phyloP scores from a whole-genome alignment of 92 coral and sea anemone genomes.

The Zoanthus gigantus region DNA sequence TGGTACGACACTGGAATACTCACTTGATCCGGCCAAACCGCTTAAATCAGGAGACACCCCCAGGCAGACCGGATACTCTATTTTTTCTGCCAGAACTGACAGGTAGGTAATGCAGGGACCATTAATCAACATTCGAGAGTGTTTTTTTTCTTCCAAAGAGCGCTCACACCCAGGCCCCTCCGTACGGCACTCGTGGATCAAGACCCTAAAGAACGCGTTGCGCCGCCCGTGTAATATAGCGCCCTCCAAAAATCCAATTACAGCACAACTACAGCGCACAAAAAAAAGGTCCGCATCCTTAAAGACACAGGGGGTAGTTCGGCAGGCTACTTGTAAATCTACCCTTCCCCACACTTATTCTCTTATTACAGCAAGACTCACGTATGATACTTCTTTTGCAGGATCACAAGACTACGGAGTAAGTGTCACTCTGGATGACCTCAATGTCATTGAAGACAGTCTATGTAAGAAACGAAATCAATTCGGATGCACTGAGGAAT shows the following conservation, averaged over 20 bases:
- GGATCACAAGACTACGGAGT: constrained; percentile 32
- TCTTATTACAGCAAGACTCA: constrained; percentile 5
- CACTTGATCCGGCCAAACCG: constrained; percentile 19
- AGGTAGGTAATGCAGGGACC: constrained; percentile 30
- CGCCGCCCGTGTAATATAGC: not conserved
- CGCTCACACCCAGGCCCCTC: constrained; percentile 18
- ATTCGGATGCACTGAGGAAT: constrained; percentile 36
- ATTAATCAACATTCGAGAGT: constrained; percentile 14
- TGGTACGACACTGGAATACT: constrained; percentile 37
- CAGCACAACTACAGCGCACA: not conserved
- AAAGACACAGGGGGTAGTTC: not conserved
- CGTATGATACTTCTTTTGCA: constrained; percentile 9
- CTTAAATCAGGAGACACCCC: constrained; percentile 34
- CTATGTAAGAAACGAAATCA: constrained; percentile 32
- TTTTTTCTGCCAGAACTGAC: constrained; percentile 24
- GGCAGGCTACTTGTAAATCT: not conserved
- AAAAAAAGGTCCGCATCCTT: not conserved
- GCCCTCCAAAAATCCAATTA: not conserved
- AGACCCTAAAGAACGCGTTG: not conserved
- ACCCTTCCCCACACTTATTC: not conserved
- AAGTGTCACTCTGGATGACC: constrained; percentile 27
- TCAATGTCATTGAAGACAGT: constrained; percentile 19
- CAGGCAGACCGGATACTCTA: constrained; percentile 32
- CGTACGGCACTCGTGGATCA: constrained; percentile 19
- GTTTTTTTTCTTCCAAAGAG: constrained; percentile 8